These are phyloP conservation scores for Tupaia tana DNA, from an alignment of 2,113 vertebrate species.

Conservation along the genomic window DNA sequence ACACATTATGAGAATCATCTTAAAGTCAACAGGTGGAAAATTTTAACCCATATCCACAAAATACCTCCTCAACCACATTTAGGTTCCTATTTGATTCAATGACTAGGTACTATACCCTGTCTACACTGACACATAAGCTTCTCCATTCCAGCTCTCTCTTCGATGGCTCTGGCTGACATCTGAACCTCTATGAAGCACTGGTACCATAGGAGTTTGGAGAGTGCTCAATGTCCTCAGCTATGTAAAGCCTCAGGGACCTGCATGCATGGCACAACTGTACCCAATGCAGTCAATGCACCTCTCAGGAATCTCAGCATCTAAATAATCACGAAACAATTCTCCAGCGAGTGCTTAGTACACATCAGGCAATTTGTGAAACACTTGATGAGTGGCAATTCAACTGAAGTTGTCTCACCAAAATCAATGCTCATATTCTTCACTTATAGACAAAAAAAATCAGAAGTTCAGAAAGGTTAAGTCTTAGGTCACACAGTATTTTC, in stretches of 20 bases:
- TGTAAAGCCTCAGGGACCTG: neutral
- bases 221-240: neutral
- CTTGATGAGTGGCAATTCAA: neutral
- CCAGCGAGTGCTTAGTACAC: neutral
- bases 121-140: rapidly evolving
- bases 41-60: neutral
- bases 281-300: neutral
- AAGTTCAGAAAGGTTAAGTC: neutral
- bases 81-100: rapidly evolving
- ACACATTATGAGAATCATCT: too few species aligned
- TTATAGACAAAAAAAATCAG: neutral
- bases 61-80: neutral
- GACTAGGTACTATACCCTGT: rapidly evolving
- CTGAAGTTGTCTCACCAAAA: neutral
- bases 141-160: neutral
- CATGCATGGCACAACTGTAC: too few species aligned
- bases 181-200: neutral
- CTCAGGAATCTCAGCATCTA: neutral
- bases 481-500: neutral
- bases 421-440: neutral
- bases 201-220: neutral
- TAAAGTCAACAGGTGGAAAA: neutral
- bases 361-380: neutral
- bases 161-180: neutral
- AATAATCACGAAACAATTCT: neutral